These are phyloP conservation scores for Lepidochitona cinerea DNA, from an alignment of 2,888 invertebrate genomes.

Conservation along the genomic window DNA sequence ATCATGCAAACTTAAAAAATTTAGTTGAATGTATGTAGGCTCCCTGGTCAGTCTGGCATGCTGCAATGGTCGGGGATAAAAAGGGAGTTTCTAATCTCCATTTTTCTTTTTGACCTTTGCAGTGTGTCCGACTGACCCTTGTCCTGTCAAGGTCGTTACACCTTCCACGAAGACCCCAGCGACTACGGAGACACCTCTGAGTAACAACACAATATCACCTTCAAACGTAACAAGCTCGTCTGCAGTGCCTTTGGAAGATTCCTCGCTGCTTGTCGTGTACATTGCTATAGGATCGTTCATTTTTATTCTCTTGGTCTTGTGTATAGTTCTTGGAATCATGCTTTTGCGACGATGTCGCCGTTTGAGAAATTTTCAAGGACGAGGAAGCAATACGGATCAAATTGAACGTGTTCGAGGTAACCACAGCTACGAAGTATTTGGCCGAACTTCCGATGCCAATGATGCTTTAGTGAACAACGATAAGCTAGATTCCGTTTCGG, in stretches of 20 bases:
- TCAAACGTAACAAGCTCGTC: background rate
- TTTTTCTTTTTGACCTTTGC: background rate
- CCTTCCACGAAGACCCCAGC: background rate
- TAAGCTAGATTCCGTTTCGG: too few species aligned
- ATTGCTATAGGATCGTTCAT: background rate
- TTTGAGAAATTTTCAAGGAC: too few species aligned
- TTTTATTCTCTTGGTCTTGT: background rate
- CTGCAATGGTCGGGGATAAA: background rate
- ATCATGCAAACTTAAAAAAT: too few species aligned
- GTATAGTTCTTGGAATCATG: background rate
- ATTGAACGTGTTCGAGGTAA: too few species aligned
- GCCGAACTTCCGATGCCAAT: too few species aligned
- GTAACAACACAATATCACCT: background rate
- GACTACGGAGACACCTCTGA: background rate
- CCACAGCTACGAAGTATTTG: too few species aligned
- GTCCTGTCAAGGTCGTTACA: background rate
- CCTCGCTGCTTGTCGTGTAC: background rate
- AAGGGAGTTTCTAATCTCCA: background rate
- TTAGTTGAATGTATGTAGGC: too few species aligned
- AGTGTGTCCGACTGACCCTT: background rate
- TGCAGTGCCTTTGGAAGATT: background rate
- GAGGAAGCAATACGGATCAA: too few species aligned
- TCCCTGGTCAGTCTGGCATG: too few species aligned
- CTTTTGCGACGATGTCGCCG: background rate
- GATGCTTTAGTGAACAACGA: too few species aligned